phyloP scores from a whole-genome alignment of 2,888 invertebrate genomes.

The Drosophila multiciliata region DNA sequence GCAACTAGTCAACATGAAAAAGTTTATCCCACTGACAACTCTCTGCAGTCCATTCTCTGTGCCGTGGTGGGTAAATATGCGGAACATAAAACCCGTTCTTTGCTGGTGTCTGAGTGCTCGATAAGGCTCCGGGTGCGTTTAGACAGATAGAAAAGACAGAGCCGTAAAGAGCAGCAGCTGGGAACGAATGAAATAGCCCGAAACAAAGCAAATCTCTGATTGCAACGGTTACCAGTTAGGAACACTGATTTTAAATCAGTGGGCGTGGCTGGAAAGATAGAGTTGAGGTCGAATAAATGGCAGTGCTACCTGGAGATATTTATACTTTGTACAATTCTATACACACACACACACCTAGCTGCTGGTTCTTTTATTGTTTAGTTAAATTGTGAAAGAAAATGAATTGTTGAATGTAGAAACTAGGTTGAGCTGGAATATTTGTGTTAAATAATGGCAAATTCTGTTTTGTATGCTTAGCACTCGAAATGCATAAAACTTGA shows the following conservation, averaged over 20 bases:
- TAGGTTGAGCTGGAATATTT: background rate
- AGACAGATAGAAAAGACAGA: conserved; percentile 25
- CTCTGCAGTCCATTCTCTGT: background rate
- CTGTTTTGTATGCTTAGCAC: conserved; percentile 20
- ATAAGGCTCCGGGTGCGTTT: conserved; percentile 33
- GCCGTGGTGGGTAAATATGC: conserved; percentile 25
- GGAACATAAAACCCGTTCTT: background rate
- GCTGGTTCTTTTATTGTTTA: conserved; percentile 53
- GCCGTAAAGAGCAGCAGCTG: conserved; percentile 6
- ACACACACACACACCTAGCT: conserved; percentile 1
- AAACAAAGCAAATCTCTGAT: conserved; percentile 44
- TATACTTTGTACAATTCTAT: conserved; percentile 6
- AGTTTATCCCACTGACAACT: conserved; percentile 6
- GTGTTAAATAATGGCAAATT: background rate
- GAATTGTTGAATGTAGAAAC: conserved; percentile 28
- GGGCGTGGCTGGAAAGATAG: conserved; percentile 17
- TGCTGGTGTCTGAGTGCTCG: conserved; percentile 12
- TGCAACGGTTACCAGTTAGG: conserved; percentile 29
- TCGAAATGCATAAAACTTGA: conserved; percentile 20
- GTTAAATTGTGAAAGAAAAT: conserved; percentile 48
- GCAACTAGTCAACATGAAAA: conserved; percentile 16
- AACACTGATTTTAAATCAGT: conserved; percentile 30
- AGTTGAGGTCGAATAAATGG: background rate
- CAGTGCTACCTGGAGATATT: conserved; percentile 2
- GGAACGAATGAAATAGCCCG: conserved; percentile 4